phyloP scores from a whole-genome alignment of 2,888 invertebrate species.

The Polydrusus pterygomalis region DNA sequence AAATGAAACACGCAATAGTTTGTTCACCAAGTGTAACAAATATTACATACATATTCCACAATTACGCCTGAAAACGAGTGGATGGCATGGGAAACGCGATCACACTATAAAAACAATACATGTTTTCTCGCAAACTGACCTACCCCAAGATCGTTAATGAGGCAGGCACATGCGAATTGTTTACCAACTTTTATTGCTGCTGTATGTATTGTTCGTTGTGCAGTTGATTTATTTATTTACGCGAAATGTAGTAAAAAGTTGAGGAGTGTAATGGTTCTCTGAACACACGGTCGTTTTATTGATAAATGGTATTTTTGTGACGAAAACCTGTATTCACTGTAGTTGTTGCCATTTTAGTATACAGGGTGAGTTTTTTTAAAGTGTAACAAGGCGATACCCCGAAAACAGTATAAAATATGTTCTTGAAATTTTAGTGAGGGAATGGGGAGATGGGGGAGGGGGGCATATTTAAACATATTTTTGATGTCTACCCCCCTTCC shows the following conservation, averaged over 20 bases:
- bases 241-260: slow-evolving; percentile 4
- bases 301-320: not conserved
- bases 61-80: slow-evolving; percentile 23
- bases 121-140: slow-evolving; percentile 43
- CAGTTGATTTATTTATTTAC: slow-evolving; percentile 9
- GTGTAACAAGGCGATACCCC: no score
- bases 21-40: slow-evolving; percentile 12
- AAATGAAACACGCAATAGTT: slow-evolving; percentile 6
- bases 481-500: no score
- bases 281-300: not conserved
- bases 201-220: slow-evolving; percentile 16
- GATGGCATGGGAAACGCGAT: slow-evolving; percentile 28
- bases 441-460: no score
- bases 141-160: slow-evolving; percentile 41
- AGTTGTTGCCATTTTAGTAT: not conserved
- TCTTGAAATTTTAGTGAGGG: no score
- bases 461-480: no score
- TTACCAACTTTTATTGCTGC: slow-evolving; percentile 34
- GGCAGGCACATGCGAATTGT: slow-evolving; percentile 31
- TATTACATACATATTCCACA: slow-evolving; percentile 10
- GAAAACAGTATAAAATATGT: no score
- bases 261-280: not conserved
- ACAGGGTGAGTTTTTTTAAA: no score
- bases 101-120: slow-evolving; percentile 23
- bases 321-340: not conserved